These are phyloP conservation scores for Hydropotes inermis DNA, from an alignment of 2,113 vertebrate genomes.

Conservation along the genomic window DNA sequence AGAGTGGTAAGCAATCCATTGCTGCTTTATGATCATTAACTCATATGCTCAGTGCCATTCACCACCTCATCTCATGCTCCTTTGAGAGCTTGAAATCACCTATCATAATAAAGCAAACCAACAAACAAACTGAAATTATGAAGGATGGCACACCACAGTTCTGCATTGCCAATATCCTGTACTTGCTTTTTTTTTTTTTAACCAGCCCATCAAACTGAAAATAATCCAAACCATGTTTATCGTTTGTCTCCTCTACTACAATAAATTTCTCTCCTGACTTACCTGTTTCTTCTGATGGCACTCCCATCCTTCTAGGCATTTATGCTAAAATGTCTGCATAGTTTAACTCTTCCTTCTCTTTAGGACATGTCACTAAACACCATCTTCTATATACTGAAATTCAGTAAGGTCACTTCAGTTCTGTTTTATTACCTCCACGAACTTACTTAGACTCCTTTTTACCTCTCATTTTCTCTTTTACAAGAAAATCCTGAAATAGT, in stretches of 20 bases:
- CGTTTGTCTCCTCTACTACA: background rate
- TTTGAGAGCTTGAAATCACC: background rate
- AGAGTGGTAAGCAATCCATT: background rate
- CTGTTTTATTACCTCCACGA: background rate
- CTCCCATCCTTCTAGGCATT: background rate
- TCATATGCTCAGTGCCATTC: background rate
- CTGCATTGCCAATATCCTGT: background rate
- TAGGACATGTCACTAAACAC: background rate
- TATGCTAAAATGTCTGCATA: background rate
- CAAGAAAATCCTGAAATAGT: background rate
- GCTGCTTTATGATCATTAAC: slow-evolving; percentile 32
- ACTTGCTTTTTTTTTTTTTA: slow-evolving; percentile 9
- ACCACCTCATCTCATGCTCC: background rate
- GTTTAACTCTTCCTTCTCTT: background rate
- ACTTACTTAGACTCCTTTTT: background rate
- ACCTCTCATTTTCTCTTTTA: background rate
- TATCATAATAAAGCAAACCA: slow-evolving; percentile 5
- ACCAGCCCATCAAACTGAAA: background rate
- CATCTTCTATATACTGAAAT: background rate
- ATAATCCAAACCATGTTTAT: background rate
- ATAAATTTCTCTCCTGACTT: slow-evolving; percentile 19
- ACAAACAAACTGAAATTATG: background rate
- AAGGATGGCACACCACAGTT: background rate
- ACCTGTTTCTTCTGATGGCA: background rate
- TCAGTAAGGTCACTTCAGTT: background rate